Evolutionary conservation across 2,113 vertebrate genomes (phyloP).

Genomic region (Ailuropoda melanoleuca): DNA sequence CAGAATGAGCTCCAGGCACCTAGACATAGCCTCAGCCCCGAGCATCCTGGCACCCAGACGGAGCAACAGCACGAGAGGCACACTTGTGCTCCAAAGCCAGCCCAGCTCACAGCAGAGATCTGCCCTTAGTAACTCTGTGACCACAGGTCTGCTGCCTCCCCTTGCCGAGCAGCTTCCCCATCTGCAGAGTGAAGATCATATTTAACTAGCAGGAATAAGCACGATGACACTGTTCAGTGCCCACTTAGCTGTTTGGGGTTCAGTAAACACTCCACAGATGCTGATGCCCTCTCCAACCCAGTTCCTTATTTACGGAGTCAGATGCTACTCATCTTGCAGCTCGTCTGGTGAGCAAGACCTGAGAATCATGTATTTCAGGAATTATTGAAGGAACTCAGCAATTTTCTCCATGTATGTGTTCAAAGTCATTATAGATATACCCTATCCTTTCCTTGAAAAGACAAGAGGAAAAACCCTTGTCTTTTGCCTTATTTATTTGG

Average conservation of each 20-base stretch:
- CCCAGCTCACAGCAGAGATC: neutral
- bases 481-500: neutral
- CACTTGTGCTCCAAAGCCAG: neutral
- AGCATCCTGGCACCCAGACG: neutral
- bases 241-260: neutral
- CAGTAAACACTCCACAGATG: neutral
- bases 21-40: neutral
- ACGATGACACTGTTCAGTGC: neutral
- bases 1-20: neutral
- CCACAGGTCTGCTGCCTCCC: neutral
- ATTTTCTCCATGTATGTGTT: neutral
- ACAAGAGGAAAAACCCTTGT: neutral
- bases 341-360: neutral
- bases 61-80: fast-evolving
- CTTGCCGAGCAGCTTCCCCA: neutral
- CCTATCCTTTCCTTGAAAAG: neutral
- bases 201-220: neutral
- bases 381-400: neutral
- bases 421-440: neutral
- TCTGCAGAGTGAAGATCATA: neutral
- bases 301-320: neutral
- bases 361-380: neutral
- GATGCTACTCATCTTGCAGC: neutral
- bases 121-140: neutral
- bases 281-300: neutral